Conservation (phyloP, 2,888 invertebrate species). For the Didymodactylos carnosus region DNA sequence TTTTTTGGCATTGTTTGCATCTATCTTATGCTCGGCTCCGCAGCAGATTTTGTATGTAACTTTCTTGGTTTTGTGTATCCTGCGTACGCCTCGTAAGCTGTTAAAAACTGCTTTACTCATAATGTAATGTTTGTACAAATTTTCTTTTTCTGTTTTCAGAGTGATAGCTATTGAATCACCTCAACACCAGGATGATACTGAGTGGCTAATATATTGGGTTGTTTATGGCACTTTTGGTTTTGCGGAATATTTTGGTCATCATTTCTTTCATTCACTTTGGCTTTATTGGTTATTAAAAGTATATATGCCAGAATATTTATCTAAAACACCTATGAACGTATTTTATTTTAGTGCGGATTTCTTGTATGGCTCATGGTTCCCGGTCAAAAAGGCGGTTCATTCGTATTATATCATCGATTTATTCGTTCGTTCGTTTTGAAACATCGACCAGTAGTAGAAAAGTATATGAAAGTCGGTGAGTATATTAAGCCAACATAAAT, state of each 20-base stretch:
- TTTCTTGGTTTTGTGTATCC: constrained; percentile 13
- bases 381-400: constrained; percentile 34
- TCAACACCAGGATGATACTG: constrained; percentile 50
- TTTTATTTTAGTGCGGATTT: constrained; percentile 33
- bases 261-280: constrained; percentile 67
- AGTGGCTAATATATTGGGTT: constrained; percentile 98
- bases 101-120: too few relatives aligned
- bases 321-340: background rate
- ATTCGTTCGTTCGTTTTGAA: constrained; percentile 36
- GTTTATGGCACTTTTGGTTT: constrained; percentile 82
- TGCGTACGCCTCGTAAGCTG: constrained; percentile 15
- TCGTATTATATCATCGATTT: constrained; percentile 33
- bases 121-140: background rate
- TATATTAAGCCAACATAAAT: too few relatives aligned
- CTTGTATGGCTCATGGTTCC: constrained; percentile 38
- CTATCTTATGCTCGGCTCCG: constrained; percentile 10
- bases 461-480: too few relatives aligned
- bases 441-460: too few relatives aligned
- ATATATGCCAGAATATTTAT: constrained; percentile 3
- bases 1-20: constrained; percentile 2
- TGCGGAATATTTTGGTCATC: constrained; percentile 75
- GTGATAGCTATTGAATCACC: constrained; percentile 40
- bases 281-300: constrained; percentile 73
- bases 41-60: constrained; percentile 11
- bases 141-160: constrained; percentile 23